Percentiles rank a stretch among this genome's conserved stretches.
phyloP scores from a whole-genome alignment of 2,113 vertebrate genomes.

The Regulus satrapa region DNA sequence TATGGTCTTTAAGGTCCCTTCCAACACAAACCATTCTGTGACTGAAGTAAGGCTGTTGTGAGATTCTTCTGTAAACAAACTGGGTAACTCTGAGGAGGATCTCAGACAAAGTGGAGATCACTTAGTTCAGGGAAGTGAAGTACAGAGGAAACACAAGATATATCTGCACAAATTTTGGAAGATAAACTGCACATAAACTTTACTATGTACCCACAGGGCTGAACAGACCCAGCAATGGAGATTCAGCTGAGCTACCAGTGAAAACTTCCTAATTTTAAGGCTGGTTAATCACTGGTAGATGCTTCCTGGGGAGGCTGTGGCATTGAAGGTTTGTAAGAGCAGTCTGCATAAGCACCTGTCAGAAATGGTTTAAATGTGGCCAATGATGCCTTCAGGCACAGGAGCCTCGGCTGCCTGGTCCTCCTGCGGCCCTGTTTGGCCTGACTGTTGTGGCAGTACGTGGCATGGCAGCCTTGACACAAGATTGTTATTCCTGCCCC shows the following conservation, averaged over 20 bases:
- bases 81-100: neutral
- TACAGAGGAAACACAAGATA: neutral
- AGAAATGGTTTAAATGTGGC: neutral
- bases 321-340: neutral
- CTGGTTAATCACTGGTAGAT: neutral
- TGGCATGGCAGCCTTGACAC: accelerated
- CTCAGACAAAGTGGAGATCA: neutral
- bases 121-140: neutral
- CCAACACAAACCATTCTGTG: neutral
- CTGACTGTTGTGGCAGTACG: neutral
- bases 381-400: accelerated
- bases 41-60: neutral
- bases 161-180: neutral
- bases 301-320: neutral
- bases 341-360: neutral
- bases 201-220: neutral
- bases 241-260: neutral
- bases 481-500: too few species aligned
- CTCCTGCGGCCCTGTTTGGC: neutral
- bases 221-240: neutral
- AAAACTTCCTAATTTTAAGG: neutral
- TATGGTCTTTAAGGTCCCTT: neutral
- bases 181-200: neutral
- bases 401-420: accelerated
- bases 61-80: neutral